Evolutionary conservation across 2,797 vertebrate species (phyloP), one percentile per base, ranked within the genome.

Genomic region (Sciurus carolinensis): DNA sequence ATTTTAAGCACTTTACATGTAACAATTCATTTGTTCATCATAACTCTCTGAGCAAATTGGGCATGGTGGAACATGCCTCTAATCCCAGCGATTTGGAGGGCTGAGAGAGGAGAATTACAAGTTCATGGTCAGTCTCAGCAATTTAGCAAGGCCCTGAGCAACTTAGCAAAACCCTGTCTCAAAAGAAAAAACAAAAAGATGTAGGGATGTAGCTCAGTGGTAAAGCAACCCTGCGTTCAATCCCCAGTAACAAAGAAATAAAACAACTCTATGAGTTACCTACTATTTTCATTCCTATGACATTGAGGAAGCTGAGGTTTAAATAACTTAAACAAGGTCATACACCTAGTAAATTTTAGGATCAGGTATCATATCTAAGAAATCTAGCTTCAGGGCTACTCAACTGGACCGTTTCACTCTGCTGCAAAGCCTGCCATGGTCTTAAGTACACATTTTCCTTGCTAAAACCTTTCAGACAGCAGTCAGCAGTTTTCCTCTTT

Each of bases 271-370:
- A 0, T 73, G 47, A 82, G 26, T 50, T 91, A 18, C 8, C 18
- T 36, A 57, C 66, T 90, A 24, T 52, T 71, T 59, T 57, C 47
- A 54, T 42, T 69, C 28, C 54, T 52, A 30, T 87, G 89, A 10
- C 30, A 85, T 30, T 54, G 66, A 84, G 71, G 89, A 93, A 88
- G 24, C 44, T 87, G 89, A 88, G 33, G 2, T 39, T 83, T 71
- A 80, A 84, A 39, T 42, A 69, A 69, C 36, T 90, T 83, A 59
- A 6, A 15, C 54, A 91, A 88, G 64, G 22, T 52, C 57, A 75
- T 4, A 8, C 13, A 15, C 15, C 90, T 79, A 33, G 22, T 28
- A 59, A 93, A 64, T 8, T 59, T 22, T 14, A 57, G 66, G 71
- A 42, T 33, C 18, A 44, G 87, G 59, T 28, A 82, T 83, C 57